Evolutionary conservation across 2,888 invertebrate species (phyloP).

Genomic region (Acrobasis consociella): DNA sequence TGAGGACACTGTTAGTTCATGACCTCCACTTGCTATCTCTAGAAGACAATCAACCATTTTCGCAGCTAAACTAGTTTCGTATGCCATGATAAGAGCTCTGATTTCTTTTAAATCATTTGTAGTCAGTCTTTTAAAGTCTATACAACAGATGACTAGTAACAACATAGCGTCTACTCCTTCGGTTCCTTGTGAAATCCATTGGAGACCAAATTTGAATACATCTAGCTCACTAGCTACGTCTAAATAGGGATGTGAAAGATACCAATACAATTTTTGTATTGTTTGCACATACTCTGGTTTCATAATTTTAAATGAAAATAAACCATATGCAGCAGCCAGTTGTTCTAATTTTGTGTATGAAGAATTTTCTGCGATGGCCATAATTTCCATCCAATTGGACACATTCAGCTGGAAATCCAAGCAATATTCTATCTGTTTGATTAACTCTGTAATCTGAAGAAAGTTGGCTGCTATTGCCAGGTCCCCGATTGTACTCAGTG

Average conservation of each 20-base stretch:
- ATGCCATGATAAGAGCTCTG: constrained; percentile 41
- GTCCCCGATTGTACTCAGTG: constrained; percentile 50
- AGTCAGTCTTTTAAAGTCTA: constrained; percentile 56
- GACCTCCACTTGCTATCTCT: constrained; percentile 39
- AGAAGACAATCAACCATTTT: constrained; percentile 58
- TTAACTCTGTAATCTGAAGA: constrained; percentile 66
- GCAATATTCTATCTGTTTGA: constrained; percentile 64
- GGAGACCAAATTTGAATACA: constrained; percentile 67
- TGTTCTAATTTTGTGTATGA: constrained; percentile 54
- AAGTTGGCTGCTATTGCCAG: constrained; percentile 64
- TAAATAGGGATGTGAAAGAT: constrained; percentile 68
- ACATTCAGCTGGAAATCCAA: constrained; percentile 53
- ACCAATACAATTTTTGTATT: constrained; percentile 64
- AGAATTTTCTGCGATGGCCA: constrained; percentile 60
- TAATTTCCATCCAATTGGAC: constrained; percentile 61
- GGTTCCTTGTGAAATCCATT: constrained; percentile 56
- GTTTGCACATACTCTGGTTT: constrained; percentile 53
- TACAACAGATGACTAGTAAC: constrained; percentile 59
- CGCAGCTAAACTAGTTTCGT: constrained; percentile 51
- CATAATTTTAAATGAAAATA: constrained; percentile 62
- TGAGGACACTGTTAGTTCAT: constrained; percentile 36
- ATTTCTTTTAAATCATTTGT: constrained; percentile 51
- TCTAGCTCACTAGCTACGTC: constrained; percentile 54
- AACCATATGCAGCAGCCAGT: constrained; percentile 52
- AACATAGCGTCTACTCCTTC: constrained; percentile 56